A percentile compares a stretch with the other conserved stretches of the same genome.
Conservation (phyloP, 2,113 vertebrate genomes). For the Barnardius zonarius region DNA sequence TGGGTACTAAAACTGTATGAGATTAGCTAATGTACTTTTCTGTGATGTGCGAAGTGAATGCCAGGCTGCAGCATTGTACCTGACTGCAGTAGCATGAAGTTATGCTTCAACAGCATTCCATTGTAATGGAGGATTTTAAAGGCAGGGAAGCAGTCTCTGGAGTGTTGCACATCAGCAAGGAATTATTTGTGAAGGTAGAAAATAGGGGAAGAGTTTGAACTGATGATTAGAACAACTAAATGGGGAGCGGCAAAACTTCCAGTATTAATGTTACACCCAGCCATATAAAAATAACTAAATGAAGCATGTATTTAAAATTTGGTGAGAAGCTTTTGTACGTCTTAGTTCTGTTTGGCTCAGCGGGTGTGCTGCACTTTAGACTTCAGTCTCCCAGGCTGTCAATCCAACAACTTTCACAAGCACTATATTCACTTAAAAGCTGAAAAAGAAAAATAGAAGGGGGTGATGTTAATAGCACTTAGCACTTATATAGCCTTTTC, state of each 20-base stretch:
- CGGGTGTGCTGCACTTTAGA: conserved; percentile 59
- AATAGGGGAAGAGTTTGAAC: conserved; percentile 9
- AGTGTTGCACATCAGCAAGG: not conserved
- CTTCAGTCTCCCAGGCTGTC: conserved; percentile 59
- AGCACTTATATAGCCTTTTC: not conserved
- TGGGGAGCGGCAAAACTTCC: not conserved
- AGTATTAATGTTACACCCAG: not conserved
- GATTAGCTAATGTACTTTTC: conserved; percentile 21
- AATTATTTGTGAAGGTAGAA: conserved; percentile 22
- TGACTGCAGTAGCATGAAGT: conserved; percentile 21
- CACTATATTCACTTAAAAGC: conserved; percentile 34
- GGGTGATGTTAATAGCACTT: conserved; percentile 47
- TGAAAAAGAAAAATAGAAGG: conserved; percentile 38
- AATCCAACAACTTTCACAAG: conserved; percentile 48
- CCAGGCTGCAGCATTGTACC: not conserved
- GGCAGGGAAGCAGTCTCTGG: not conserved
- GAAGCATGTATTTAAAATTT: conserved; percentile 57
- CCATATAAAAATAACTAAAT: conserved; percentile 50
- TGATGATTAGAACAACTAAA: conserved; percentile 30
- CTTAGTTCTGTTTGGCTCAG: conserved; percentile 64
- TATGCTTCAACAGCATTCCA: not conserved
- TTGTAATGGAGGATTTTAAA: not conserved
- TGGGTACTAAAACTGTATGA: conserved; percentile 4
- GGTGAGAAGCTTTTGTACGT: conserved; percentile 21
- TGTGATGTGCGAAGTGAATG: conserved; percentile 25